A percentile compares a stretch with the other conserved stretches of the same genome.
Conservation (phyloP, 2,888 invertebrate genomes). For the Drosophila flavopinicola region DNA sequence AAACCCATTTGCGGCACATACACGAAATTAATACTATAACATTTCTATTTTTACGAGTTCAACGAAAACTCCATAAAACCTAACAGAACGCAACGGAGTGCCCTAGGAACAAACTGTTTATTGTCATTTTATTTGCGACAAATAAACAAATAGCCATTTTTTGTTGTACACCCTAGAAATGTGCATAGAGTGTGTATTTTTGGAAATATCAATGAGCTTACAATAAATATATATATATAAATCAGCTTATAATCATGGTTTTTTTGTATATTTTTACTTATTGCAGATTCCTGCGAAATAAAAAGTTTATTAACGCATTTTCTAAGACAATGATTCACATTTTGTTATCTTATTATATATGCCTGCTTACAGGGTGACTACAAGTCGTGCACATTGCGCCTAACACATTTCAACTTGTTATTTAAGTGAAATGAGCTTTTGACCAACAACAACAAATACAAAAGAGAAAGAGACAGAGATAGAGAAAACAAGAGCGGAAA, state of each 20-base stretch:
- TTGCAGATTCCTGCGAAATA: too few species aligned
- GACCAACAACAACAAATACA: constrained; percentile 33
- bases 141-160: constrained; percentile 69
- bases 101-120: constrained; percentile 34
- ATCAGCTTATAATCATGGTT: too few species aligned
- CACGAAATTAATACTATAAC: constrained; percentile 66
- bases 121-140: constrained; percentile 71
- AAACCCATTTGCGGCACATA: constrained; percentile 65
- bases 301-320: too few species aligned
- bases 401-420: constrained; percentile 14
- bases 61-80: constrained; percentile 59
- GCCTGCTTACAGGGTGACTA: not conserved
- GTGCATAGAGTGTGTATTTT: not conserved
- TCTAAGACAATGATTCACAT: too few species aligned
- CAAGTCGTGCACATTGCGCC: not conserved
- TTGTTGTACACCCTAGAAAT: not conserved
- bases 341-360: too few species aligned
- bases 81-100: constrained; percentile 26
- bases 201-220: not conserved
- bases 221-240: not conserved
- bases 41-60: constrained; percentile 77
- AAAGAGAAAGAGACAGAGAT: too few species aligned
- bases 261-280: too few species aligned
- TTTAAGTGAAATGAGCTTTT: constrained; percentile 55
- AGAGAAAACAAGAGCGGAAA: constrained; percentile 55